Conservation (phyloP, 2,797 vertebrate genomes). For the Pseudopleuronectes americanus region DNA sequence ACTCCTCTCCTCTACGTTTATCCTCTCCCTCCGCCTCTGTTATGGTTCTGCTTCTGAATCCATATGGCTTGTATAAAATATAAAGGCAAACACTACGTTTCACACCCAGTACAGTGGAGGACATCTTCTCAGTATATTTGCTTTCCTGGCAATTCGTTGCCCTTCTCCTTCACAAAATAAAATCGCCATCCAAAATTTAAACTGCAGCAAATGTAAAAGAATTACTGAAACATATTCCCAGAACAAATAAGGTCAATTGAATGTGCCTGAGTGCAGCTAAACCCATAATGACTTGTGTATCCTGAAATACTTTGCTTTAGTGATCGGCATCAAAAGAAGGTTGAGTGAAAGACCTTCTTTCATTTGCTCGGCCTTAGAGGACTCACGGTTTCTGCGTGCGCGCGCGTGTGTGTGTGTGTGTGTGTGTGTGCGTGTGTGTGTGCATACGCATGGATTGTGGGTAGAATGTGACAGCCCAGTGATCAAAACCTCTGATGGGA, state of each 20-base stretch:
- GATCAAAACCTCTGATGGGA: slow-evolving; percentile 75
- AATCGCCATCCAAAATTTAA: slow-evolving; percentile 8
- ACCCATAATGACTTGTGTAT: slow-evolving; percentile 76
- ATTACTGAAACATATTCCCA: slow-evolving; percentile 57
- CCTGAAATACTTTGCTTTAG: slow-evolving; percentile 82
- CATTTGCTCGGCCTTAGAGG: slow-evolving; percentile 74
- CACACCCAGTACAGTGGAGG: slow-evolving; percentile 30
- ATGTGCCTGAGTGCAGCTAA: slow-evolving; percentile 66
- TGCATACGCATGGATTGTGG: slow-evolving; percentile 22
- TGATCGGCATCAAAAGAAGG: slow-evolving; percentile 81
- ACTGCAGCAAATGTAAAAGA: slow-evolving; percentile 42
- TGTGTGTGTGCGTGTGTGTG: slow-evolving; percentile 30
- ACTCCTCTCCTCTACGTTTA: slow-evolving; percentile 68
- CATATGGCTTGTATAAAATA: slow-evolving; percentile 46
- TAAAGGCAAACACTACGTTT: slow-evolving; percentile 37
- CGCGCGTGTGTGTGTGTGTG: slow-evolving; percentile 30
- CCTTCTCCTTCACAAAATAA: slow-evolving; percentile 4
- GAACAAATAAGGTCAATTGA: slow-evolving; percentile 70
- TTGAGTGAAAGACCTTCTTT: slow-evolving; percentile 85
- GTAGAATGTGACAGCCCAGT: slow-evolving; percentile 71
- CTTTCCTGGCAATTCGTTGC: slow-evolving; percentile 21
- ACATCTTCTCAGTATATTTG: slow-evolving; percentile 24
- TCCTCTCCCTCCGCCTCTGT: slow-evolving; percentile 57
- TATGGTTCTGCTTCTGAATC: slow-evolving; percentile 55
- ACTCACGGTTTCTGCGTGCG: slow-evolving; percentile 27